Conservation (phyloP, 2,888 invertebrate genomes). For the Imbricaverruca yamaguchii region DNA sequence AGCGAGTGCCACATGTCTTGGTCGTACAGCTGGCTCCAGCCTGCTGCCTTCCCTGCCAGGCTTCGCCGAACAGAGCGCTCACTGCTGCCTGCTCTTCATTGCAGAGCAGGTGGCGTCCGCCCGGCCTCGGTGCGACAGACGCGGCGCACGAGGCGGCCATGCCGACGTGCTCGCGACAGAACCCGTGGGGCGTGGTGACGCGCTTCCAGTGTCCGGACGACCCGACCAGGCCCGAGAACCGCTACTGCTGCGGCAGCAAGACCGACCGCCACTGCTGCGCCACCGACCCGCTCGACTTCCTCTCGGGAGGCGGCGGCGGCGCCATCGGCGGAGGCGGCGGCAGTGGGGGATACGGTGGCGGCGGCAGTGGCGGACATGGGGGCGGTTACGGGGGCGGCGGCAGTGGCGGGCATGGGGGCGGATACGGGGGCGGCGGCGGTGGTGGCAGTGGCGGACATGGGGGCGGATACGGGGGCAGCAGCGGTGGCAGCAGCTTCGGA, state of each 20-base stretch:
- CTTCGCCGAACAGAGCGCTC: no score
- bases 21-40: no score
- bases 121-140: no score
- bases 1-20: no score
- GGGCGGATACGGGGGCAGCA: no score
- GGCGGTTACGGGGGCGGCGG: not conserved
- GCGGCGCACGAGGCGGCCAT: not conserved
- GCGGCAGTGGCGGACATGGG: not conserved
- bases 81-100: no score
- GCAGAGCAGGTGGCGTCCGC: no score
- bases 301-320: slow-evolving; percentile 24
- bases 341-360: not conserved
- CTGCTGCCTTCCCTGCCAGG: no score
- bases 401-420: not conserved
- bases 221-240: slow-evolving; percentile 22
- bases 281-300: slow-evolving; percentile 24
- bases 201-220: slow-evolving; percentile 22
- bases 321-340: slow-evolving; percentile 23
- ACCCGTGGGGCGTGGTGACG: not conserved
- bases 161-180: not conserved
- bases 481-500: no score
- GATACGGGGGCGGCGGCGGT: not conserved
- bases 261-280: slow-evolving; percentile 24
- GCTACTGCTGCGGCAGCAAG: slow-evolving; percentile 23
- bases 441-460: not conserved